phyloP scores from a whole-genome alignment of 1,140 invertebrate species.

The Telenomus remus region DNA sequence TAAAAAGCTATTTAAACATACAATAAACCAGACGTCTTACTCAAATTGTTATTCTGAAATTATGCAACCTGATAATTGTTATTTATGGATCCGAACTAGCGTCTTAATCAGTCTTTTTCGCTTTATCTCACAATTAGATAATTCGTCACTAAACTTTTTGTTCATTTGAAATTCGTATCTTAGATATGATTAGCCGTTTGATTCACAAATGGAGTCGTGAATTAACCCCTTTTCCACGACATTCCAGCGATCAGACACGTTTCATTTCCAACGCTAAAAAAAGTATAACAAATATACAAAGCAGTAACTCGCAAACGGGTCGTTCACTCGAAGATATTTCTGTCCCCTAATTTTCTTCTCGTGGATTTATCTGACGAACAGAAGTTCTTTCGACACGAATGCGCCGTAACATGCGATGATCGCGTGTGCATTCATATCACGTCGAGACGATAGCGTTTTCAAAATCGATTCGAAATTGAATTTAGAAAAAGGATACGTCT shows the following conservation, averaged over 20 bases:
- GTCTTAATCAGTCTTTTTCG: too few species aligned
- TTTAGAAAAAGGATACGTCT: conserved; percentile 28
- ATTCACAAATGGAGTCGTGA: too few species aligned
- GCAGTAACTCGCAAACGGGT: conserved; percentile 29
- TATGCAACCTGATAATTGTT: too few species aligned
- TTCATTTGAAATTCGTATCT: too few species aligned
- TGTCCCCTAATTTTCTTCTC: conserved; percentile 37
- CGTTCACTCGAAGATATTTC: conserved; percentile 48
- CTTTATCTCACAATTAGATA: too few species aligned
- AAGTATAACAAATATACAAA: conserved; percentile 41
- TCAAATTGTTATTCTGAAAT: too few species aligned
- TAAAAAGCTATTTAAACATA: conserved; percentile 7
- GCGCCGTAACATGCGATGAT: conserved; percentile 42
- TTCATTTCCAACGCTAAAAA: background rate
- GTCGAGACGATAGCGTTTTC: conserved; percentile 63
- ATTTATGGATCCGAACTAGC: too few species aligned
- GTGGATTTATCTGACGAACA: conserved; percentile 46
- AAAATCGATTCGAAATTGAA: conserved; percentile 64
- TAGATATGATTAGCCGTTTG: too few species aligned
- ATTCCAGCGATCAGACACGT: too few species aligned
- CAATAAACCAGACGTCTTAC: too few species aligned
- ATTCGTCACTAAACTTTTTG: too few species aligned
- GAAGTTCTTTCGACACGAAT: conserved; percentile 46
- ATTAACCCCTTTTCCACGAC: too few species aligned
- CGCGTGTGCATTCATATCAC: conserved; percentile 57